Conservation (phyloP, 2,888 invertebrate genomes). For the Pheosia gnoma region DNA sequence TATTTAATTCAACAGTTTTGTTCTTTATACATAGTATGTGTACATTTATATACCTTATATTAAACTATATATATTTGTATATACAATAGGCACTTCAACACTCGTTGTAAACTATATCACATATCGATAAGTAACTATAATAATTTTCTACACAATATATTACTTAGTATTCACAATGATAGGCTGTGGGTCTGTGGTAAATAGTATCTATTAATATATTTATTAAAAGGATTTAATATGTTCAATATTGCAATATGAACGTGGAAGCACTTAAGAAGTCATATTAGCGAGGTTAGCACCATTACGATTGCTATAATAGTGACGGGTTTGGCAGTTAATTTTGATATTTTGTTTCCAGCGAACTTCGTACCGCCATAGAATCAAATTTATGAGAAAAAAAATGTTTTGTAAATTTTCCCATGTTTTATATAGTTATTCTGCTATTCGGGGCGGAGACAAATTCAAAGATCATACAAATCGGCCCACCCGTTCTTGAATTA, state of each 20-base stretch:
- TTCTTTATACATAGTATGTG: slow-evolving; percentile 57
- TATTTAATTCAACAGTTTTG: slow-evolving; percentile 72
- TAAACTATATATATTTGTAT: slow-evolving; percentile 52
- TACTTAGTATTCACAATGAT: slow-evolving; percentile 45
- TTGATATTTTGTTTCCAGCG: no score
- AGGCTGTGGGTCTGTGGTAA: slow-evolving; percentile 19
- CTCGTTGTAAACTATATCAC: slow-evolving; percentile 80
- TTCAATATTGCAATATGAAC: slow-evolving; percentile 23
- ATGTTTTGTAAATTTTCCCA: no score
- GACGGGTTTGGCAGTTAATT: no score
- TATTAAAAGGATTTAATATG: slow-evolving; percentile 3
- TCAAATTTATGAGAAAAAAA: no score
- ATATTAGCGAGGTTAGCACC: slow-evolving; percentile 21
- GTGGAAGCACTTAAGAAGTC: slow-evolving; percentile 52
- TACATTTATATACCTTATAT: slow-evolving; percentile 50
- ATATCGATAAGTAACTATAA: slow-evolving; percentile 59
- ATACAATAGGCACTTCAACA: slow-evolving; percentile 72
- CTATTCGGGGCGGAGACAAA: no score
- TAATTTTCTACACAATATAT: slow-evolving; percentile 60
- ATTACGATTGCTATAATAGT: slow-evolving; percentile 7
- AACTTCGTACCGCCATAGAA: no score
- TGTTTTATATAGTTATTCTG: no score
- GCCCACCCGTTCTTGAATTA: no score
- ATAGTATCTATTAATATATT: slow-evolving; percentile 5
- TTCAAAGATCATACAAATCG: no score